Conservation (phyloP, 1,140 invertebrate species). For the Listronotus oregonensis region DNA sequence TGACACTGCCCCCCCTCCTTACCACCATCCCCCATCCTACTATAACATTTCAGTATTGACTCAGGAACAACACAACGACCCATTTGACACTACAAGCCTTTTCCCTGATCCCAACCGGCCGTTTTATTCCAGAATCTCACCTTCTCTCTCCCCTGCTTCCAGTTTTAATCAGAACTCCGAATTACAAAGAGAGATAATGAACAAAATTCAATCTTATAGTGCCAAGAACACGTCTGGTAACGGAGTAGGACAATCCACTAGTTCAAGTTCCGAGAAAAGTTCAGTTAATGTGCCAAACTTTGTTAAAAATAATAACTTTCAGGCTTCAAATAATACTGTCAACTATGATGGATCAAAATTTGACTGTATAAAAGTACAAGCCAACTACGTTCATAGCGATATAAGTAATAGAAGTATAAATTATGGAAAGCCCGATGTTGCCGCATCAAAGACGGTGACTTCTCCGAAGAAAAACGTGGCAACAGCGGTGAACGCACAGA, state of each 20-base stretch:
- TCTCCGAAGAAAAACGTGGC: constrained; percentile 39
- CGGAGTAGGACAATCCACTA: background rate
- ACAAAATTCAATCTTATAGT: constrained; percentile 30
- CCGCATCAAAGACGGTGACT: constrained; percentile 35
- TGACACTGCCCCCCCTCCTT: constrained; percentile 57
- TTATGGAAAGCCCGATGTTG: constrained; percentile 33
- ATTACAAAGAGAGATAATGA: constrained; percentile 32
- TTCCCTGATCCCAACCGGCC: constrained; percentile 8
- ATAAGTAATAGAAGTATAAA: constrained; percentile 41
- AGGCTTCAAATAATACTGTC: background rate
- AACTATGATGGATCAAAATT: background rate
- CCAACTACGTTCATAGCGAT: constrained; percentile 39
- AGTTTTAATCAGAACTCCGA: constrained; percentile 5
- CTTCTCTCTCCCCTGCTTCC: background rate
- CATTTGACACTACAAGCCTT: constrained; percentile 65
- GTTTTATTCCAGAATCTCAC: constrained; percentile 9
- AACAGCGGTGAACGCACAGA: constrained; percentile 19
- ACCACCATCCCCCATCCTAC: constrained; percentile 60
- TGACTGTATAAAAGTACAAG: background rate
- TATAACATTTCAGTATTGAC: constrained; percentile 49
- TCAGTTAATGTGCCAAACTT: background rate
- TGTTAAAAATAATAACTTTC: background rate
- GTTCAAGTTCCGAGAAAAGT: background rate
- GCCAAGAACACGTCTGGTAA: constrained; percentile 1
- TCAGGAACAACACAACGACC: constrained; percentile 54